Evolutionary conservation across 2,888 invertebrate species (phyloP), one percentile per base, ranked within the genome.

Genomic region (Smittia aterrima): DNA sequence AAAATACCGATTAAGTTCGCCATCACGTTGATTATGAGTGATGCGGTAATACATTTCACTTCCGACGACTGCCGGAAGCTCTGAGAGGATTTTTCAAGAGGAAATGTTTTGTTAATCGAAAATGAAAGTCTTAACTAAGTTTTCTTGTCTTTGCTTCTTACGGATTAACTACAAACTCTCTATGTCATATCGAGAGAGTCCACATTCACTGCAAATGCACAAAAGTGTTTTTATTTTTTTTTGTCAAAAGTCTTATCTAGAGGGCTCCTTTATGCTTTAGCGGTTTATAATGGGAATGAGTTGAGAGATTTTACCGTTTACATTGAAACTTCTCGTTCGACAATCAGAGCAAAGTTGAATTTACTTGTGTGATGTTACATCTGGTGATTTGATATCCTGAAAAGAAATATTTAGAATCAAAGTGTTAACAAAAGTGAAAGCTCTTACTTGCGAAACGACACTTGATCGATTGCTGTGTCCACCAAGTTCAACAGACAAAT

Each of bases 381-480:
- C 72, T 7, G 72, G 72, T 72, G 72, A 72, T 62, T 72, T 72
- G 11, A 62, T 72, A 27, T 72, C 72, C 72, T 72, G 53, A 22
- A 38, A 24, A 22, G 25, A 4, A 64, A 9, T 13, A 16, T n/a
- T 68, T 41, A 66, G 11, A n/a, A 20, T 13, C 13, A 66, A 74
- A 24, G 62, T 13, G 16, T 22, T 40, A 18, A 74, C 11, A 11
- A 18, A 74, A 53, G 40, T 1, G 16, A 47, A 41, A 58, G 25
- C 25, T 24, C 32, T 78, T 78, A 83, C 86, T 83, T 86, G 86
- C 77, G 86, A 86, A 77, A 85, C 81, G 79, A 85, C 83, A 80
- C 86, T 86, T 78, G 86, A 87, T 78, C 87, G 82, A 79, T 87
- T 87, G 79, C 87, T 87, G 76, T 84, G 84, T 75, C 87, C 82